These are phyloP conservation scores for Periplaneta americana DNA, from an alignment of 1,140 invertebrate genomes.

Conservation along the genomic window DNA sequence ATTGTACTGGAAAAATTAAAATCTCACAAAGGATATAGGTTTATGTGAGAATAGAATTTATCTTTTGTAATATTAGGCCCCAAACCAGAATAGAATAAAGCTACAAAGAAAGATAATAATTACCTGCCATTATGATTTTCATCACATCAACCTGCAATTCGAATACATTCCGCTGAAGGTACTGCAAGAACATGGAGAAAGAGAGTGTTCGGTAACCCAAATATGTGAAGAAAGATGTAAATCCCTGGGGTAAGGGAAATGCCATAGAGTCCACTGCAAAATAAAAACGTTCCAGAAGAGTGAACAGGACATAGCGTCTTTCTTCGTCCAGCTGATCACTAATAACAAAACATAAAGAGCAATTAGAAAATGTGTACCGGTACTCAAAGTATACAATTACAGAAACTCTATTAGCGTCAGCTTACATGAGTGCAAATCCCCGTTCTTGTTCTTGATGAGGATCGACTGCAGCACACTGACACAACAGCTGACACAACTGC, in stretches of 20 bases:
- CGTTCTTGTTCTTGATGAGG: conserved; percentile 58
- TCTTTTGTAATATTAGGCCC: too few relatives aligned
- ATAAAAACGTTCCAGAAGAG: conserved; percentile 68
- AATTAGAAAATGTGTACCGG: background rate
- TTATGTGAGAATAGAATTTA: too few relatives aligned
- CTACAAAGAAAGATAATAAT: too few relatives aligned
- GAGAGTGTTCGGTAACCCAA: conserved; percentile 69
- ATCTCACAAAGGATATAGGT: too few relatives aligned
- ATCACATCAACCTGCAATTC: conserved; percentile 82
- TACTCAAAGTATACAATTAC: background rate
- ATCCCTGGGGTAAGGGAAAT: conserved; percentile 77
- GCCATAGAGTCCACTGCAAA: conserved; percentile 70
- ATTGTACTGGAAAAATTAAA: too few relatives aligned
- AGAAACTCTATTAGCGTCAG: conserved; percentile 8
- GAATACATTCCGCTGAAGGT: conserved; percentile 72
- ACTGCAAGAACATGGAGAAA: conserved; percentile 71
- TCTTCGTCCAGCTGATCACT: conserved; percentile 66
- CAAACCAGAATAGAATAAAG: too few relatives aligned
- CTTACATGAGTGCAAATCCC: conserved; percentile 73
- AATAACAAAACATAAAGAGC: conserved; percentile 5
- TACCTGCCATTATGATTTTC: conserved; percentile 74
- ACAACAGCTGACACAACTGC: conserved; percentile 66
- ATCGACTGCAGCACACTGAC: conserved; percentile 58
- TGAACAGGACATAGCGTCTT: conserved; percentile 62
- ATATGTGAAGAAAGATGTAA: conserved; percentile 81